Conservation (phyloP, 2,113 vertebrate species). For the Pseudonaja textilis region DNA sequence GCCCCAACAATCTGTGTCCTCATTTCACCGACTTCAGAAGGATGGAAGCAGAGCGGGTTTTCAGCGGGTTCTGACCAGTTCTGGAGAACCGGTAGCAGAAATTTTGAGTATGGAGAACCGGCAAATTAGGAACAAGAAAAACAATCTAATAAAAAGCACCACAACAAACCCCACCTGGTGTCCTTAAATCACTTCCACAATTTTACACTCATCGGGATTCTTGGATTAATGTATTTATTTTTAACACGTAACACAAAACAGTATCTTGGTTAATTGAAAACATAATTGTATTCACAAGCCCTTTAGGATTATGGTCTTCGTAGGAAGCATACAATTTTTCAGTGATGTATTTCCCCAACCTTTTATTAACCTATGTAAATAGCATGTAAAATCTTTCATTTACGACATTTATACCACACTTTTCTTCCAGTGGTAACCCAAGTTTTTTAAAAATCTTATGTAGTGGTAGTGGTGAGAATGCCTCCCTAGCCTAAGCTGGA, state of each 20-base stretch:
- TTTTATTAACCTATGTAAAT: neutral
- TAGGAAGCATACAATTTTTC: fast-evolving
- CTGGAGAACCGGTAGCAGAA: too few species aligned
- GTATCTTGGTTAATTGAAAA: neutral
- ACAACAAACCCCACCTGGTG: neutral
- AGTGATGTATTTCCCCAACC: neutral
- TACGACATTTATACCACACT: neutral
- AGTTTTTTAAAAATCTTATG: neutral
- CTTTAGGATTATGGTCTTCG: fast-evolving
- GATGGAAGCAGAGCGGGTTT: too few species aligned
- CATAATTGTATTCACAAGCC: neutral
- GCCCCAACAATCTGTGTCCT: too few species aligned
- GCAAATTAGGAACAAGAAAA: neutral
- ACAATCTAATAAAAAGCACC: neutral
- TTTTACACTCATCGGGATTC: neutral
- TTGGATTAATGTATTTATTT: neutral
- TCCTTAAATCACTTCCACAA: neutral
- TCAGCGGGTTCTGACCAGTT: too few species aligned
- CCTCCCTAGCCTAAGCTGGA: neutral
- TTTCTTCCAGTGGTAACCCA: neutral
- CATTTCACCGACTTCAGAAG: too few species aligned
- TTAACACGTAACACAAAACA: neutral
- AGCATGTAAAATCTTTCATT: neutral
- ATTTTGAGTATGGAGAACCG: too few species aligned
- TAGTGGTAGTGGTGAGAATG: neutral